Base-by-base conservation (phyloP, 2,113 vertebrate genomes). In the Lasiurus borealis region DNA sequence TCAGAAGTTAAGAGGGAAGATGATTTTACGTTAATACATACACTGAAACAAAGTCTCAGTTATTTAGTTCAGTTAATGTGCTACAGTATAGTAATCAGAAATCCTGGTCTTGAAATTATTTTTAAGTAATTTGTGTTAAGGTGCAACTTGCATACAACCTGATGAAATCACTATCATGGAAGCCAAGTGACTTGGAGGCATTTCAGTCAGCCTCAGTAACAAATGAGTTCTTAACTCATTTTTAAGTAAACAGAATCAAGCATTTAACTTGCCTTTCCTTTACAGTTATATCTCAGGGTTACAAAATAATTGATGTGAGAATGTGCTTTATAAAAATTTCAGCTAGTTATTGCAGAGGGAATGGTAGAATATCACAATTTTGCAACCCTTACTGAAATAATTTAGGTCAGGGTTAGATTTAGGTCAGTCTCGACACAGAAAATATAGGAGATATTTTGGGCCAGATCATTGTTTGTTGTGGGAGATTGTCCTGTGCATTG, bases 221-320 rank as follows among this genome's bases (percentile, higher is more conserved):
- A 92, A 34, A 52, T 88, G 90, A 90, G 3, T 75, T 85, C 34
- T 31, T 64, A 64, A 75, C 36, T 88, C 2, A 85, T 85, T 80
- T 92, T 89, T 78, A 78, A 29, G 64, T 88, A 73, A 89, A 44
- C 12, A 48, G 54, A 85, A 54, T 81, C 52, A 52, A 89, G 36
- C 23, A 3, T 89, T 92, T 85, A 89, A 85, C 21, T 11, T 86
- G 27, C 34, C 34, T 62, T 85, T 75, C 57, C 29, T 46, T 78
- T 80, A 72, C 48, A 54, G 6, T 82, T 95, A 40, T 52, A 85
- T 80, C 14, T 85, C 46, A 84, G 25, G 46, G 25, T 54, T 88
- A 94, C 27, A 68, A 94, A 81, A 52, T 85, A 82, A 85, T 92
- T 92, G 62, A 72, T 50, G 19, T 73, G 18, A 92, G 6, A 69